Evolutionary conservation across 2,797 vertebrate genomes (phyloP), one percentile per base, ranked within the genome.

Genomic region (Mormyrops boulengeri): DNA sequence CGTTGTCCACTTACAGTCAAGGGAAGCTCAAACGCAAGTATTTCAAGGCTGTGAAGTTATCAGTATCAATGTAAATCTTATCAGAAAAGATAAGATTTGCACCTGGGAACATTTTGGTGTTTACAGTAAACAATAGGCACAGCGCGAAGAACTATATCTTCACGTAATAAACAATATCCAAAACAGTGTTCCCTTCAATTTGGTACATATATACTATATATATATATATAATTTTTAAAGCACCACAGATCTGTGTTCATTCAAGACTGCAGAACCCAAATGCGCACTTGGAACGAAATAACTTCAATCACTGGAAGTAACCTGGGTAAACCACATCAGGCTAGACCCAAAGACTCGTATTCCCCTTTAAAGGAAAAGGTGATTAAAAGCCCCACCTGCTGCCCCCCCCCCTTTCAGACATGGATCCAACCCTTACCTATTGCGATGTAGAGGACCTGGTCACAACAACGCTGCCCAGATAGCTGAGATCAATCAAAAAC

Each of bases 321-420:
- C 94, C 93, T 93, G 91, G 92, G 92, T 92, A 94, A 95, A 95
- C 95, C 88, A 95, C 94, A 95, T 82, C 94, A 95, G 95, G 93
- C 94, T 95, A 95, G 94, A 95, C 93, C 95, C 92, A 94, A 92
- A 93, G 92, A 95, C 93, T 95, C 93, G 97, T 97, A 98, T 97
- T 97, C 97, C 98, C 98, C 97, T 97, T 97, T 98, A 97, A 97
- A 98, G 97, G 97, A 99, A 97, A 93, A 98, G 97, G 97, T 98
- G 98, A 97, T 97, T 97, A 96, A 94, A 97, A 97, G 97, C 97
- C 97, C 98, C 96, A 97, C 97, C 97, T 95, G 95, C 93, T 95
- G 96, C 94, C 88, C 95, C 96, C 96, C 95, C 95, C 95, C 95
- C 96, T 96, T 96, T 95, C 96, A 94, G 95, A 96, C 97, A 96